Evolutionary conservation across 2,797 vertebrate species (phyloP).

Genomic region (Natrix natrix): DNA sequence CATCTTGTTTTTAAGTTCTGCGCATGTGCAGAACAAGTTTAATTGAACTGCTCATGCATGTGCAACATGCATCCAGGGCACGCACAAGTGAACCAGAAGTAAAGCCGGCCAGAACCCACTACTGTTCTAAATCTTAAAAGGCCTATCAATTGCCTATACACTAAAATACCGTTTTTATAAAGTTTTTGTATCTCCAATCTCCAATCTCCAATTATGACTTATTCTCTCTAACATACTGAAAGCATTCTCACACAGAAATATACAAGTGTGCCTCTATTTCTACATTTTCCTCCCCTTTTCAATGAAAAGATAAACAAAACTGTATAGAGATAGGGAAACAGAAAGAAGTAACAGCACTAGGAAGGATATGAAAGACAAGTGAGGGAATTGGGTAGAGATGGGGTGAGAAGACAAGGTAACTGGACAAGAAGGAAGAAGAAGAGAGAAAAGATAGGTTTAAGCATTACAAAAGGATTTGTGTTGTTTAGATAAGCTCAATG

Average conservation of each 20-base stretch:
- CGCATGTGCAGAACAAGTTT: too few relatives aligned
- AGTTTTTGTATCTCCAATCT: neutral
- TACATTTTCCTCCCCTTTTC: neutral
- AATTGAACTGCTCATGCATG: too few relatives aligned
- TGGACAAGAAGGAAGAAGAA: neutral
- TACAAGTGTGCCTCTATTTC: neutral
- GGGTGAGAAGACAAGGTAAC: neutral
- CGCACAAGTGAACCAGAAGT: too few relatives aligned
- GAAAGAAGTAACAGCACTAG: neutral
- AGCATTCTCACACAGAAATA: neutral
- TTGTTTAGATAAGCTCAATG: neutral
- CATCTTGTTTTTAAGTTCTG: too few relatives aligned
- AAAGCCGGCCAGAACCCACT: too few relatives aligned
- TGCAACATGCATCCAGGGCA: too few relatives aligned
- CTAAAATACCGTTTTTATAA: neutral
- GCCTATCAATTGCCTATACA: neutral
- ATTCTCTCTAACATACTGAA: neutral
- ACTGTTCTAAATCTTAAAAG: neutral
- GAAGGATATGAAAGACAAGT: neutral
- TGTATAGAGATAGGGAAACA: neutral
- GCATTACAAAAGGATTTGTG: neutral
- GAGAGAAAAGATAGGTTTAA: neutral
- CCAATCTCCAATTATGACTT: neutral
- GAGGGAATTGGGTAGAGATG: neutral
- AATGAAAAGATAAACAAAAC: neutral